Evolutionary conservation across 2,888 invertebrate genomes (phyloP), one percentile per base, ranked within the genome.

Genomic region (Ernsta delagoae): DNA sequence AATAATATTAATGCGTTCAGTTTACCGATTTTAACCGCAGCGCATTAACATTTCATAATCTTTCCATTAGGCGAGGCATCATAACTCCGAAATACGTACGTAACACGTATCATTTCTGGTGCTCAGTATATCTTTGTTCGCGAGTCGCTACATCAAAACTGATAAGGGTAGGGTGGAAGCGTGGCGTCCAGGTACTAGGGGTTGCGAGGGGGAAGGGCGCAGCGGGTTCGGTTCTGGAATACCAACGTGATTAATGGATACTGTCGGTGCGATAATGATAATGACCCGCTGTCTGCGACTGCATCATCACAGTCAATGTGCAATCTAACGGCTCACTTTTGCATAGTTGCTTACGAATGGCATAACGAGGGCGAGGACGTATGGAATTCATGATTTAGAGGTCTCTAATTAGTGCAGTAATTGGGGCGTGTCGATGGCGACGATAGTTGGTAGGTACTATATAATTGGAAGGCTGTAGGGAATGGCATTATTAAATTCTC

Each of bases 241-340:
- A 89, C 84, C 90, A 86, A 87, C 88, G 86, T 92, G 92, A 92
- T 92, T 92, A 92, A 92, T 92, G 91, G 88, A 90, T 89, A 83
- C 86, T 83, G 81, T 80, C 83, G 82, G 82, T 77, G 81, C 86
- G 87, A 85, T 92, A 92, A 91, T 92, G 89, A 91, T 92, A 90
- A 92, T 92, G 91, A 92, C 87, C 87, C 83, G 78, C 84, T 85
- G 84, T 83, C 84, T 81, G 81, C 79, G 82, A 82, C 83, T 87
- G 86, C 85, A 90, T 90, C 90, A 90, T 87, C 85, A 79, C 83
- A 88, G 87, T 89, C 88, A 89, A 84, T 85, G 87, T 79, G 80
- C 82, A 79, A 76, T 74, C 75, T 75, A 69, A 71, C 72, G 79
- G 81, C 80, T 80, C 79, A 82, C 87, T 88, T 86, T 87, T 86